Evolutionary conservation across 2,113 vertebrate species (phyloP).

Genomic region (Etia nguti): DNA sequence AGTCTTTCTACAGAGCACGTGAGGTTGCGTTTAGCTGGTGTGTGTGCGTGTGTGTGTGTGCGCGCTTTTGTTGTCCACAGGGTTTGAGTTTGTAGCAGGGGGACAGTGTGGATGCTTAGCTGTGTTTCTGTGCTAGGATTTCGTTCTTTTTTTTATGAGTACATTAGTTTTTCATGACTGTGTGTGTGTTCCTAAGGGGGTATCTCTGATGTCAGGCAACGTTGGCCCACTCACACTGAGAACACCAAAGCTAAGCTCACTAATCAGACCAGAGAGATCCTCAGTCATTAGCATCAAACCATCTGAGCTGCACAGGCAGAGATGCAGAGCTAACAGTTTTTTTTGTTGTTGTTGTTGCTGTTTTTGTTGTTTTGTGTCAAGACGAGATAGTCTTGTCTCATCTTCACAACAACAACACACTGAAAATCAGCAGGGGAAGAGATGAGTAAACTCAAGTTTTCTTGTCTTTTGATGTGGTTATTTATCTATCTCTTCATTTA

Average conservation of each 20-base stretch:
- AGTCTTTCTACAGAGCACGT: background rate
- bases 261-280: slow-evolving; percentile 40
- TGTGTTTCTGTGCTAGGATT: background rate
- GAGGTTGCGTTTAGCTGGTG: background rate
- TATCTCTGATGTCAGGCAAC: slow-evolving; percentile 37
- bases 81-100: background rate
- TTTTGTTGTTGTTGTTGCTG: background rate
- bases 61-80: background rate
- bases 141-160: background rate
- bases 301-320: slow-evolving; percentile 17
- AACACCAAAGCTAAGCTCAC: slow-evolving; percentile 23
- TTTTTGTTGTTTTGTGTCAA: background rate
- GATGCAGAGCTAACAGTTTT: slow-evolving; percentile 25
- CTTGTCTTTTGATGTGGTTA: background rate
- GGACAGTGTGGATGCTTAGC: background rate
- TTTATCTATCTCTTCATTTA: background rate
- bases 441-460: background rate
- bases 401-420: background rate
- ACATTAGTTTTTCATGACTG: background rate
- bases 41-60: background rate
- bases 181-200: background rate
- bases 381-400: background rate
- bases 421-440: background rate
- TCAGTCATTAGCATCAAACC: slow-evolving; percentile 40
- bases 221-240: slow-evolving; percentile 27